Percentiles rank a stretch among this genome's conserved stretches.
phyloP scores from a whole-genome alignment of 2,113 vertebrate species.

The Alligator sinensis region DNA sequence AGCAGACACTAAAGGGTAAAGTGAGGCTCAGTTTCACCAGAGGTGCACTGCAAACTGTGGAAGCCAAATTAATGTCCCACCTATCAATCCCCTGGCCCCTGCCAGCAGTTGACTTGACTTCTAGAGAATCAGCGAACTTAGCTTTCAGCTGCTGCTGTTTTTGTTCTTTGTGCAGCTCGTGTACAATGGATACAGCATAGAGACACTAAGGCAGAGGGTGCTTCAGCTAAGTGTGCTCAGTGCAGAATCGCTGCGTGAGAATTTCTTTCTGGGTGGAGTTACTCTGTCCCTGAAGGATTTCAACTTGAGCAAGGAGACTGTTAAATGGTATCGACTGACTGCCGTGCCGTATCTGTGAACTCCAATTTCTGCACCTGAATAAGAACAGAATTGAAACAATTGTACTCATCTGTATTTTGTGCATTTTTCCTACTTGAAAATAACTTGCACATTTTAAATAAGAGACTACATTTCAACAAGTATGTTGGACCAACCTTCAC shows the following conservation, averaged over 20 bases:
- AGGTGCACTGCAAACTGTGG: background rate
- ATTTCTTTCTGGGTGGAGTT: slow-evolving; percentile 94
- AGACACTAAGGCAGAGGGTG: slow-evolving; percentile 90
- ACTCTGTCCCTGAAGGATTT: slow-evolving; percentile 95
- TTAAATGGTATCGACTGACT: slow-evolving; percentile 94
- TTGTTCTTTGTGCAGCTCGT: slow-evolving; percentile 85
- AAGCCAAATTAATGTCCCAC: background rate
- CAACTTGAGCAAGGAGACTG: slow-evolving; percentile 95
- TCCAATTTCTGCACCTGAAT: slow-evolving; percentile 5
- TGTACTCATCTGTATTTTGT: slow-evolving; percentile 43
- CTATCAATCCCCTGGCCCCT: background rate
- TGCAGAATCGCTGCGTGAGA: slow-evolving; percentile 95
- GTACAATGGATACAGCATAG: slow-evolving; percentile 94
- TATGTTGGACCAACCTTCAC: slow-evolving; percentile 70
- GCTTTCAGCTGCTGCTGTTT: background rate
- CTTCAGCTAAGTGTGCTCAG: slow-evolving; percentile 96
- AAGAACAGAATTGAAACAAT: slow-evolving; percentile 9
- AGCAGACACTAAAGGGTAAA: background rate
- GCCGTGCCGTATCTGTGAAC: slow-evolving; percentile 88
- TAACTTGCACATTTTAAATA: slow-evolving; percentile 60
- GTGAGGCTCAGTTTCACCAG: background rate
- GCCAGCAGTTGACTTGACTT: background rate
- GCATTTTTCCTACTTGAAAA: slow-evolving; percentile 76
- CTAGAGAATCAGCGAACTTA: background rate
- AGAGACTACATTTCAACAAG: slow-evolving; percentile 61